Evolutionary conservation across 2,797 vertebrate genomes (phyloP).

Genomic region (Eleutherodactylus coqui): DNA sequence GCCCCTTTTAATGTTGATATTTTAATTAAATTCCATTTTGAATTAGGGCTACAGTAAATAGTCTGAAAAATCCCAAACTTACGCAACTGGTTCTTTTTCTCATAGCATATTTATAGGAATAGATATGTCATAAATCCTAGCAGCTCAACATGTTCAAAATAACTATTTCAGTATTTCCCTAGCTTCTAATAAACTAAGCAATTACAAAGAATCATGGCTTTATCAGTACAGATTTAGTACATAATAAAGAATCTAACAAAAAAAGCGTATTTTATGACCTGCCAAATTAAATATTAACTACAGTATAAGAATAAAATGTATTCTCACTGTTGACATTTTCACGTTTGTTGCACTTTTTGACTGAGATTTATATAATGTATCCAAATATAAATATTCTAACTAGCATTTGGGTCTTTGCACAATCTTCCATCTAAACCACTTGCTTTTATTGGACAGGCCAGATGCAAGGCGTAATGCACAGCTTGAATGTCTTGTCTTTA

Average conservation of each 20-base stretch:
- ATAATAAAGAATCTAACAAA: constrained; percentile 32
- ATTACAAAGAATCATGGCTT: constrained; percentile 54
- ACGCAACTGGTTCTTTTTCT: constrained; percentile 4
- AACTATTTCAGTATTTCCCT: constrained; percentile 52
- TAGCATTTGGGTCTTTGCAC: constrained; percentile 31
- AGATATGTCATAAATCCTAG: constrained; percentile 49
- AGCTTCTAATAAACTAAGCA: constrained; percentile 53
- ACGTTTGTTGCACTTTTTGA: constrained; percentile 31
- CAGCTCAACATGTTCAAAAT: constrained; percentile 47
- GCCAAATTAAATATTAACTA: constrained; percentile 47
- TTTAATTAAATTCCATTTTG: constrained; percentile 51
- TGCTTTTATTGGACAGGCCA: constrained; percentile 43
- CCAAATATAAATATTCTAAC: constrained; percentile 54
- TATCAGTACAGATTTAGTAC: constrained; percentile 53
- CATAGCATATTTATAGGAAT: constrained; percentile 30
- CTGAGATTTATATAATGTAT: constrained; percentile 37
- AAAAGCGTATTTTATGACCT: constrained; percentile 35
- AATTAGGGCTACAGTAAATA: constrained; percentile 31
- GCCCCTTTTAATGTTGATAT: constrained; percentile 23
- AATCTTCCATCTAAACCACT: constrained; percentile 8
- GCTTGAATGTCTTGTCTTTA: constrained; percentile 20
- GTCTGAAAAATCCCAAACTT: not conserved
- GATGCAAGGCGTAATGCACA: constrained; percentile 45
- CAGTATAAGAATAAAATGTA: constrained; percentile 32
- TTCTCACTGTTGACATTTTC: constrained; percentile 15